phyloP scores from a whole-genome alignment of 2,888 invertebrate species.

The Chloroclystis v-ata region DNA sequence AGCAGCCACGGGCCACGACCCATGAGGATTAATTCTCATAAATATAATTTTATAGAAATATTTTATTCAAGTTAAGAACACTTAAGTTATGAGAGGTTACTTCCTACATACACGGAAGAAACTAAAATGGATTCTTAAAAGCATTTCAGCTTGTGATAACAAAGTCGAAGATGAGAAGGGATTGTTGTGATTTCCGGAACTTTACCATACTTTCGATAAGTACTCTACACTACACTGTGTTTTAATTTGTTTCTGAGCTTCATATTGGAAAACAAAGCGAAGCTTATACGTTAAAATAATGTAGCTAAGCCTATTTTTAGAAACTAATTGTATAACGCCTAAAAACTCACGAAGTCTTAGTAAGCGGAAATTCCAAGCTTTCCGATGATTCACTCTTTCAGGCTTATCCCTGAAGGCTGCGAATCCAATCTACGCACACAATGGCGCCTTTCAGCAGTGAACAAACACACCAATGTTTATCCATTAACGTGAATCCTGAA shows the following conservation, averaged over 20 bases:
- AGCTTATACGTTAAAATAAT: too few species aligned
- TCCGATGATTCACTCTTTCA: conserved; percentile 8
- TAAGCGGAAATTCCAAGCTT: conserved; percentile 2
- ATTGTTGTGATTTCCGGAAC: background rate
- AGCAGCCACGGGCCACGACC: too few species aligned
- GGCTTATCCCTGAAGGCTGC: conserved; percentile 3
- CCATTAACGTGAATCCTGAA: conserved; percentile 4
- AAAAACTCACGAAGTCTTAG: too few species aligned
- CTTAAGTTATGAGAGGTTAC: too few species aligned
- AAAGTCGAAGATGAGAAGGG: background rate
- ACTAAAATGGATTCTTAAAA: background rate
- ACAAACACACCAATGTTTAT: conserved; percentile 8
- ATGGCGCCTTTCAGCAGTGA: background rate
- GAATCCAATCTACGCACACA: conserved; percentile 8
- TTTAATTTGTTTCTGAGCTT: too few species aligned
- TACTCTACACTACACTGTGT: too few species aligned
- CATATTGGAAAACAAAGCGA: too few species aligned
- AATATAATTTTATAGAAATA: too few species aligned
- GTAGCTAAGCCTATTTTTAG: background rate
- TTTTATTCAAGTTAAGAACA: too few species aligned
- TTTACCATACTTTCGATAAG: background rate
- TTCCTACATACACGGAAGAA: background rate
- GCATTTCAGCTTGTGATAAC: conserved; percentile 2
- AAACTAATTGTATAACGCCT: too few species aligned
- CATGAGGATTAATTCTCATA: too few species aligned